Base-by-base conservation (phyloP, 2,888 invertebrate species). In the Gerris lacustris region DNA sequence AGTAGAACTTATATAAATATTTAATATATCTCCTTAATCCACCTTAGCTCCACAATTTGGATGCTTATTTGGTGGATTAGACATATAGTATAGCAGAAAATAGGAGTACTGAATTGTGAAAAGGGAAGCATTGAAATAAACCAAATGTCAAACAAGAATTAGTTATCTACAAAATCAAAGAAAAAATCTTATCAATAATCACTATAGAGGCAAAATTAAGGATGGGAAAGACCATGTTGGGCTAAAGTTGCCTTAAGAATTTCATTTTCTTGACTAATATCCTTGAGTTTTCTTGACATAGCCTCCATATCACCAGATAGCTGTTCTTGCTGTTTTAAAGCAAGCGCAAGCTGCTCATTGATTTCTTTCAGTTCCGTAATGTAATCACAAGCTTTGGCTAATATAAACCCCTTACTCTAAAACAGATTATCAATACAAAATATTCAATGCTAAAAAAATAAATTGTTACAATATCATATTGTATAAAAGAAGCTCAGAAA, bases 321-420 rank as follows among this genome's bases (percentile, higher is more conserved):
- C 77, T 88, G 86, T 76, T 91, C 90, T 75, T 89, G 88, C 75
- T 92, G 91, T 72, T 85, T 84, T 67, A 85, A 77, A 77, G 83
- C 85, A 47, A 86, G 84, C 7, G 84, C 83, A 79, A 88, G 86
- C 82, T 89, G 88, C 77, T 87, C 87, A 79, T 93, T 90, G 74
- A 88, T 87, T 67, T 87, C 86, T 72, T 92, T 88, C 75, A 96
- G 84, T 77, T 94, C 93, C 71, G 86, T 85, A 74, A 97, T 96
- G 80, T 96, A 92, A 79, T 96, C 96, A 80, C 95, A 96, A 0
- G 96, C 96, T 81, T 95, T 96, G 6, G 95, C 92, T 76, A 97
- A 82, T 77, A 96, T 96, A 71, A 94, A 95, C 17, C 96, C 96
- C 84, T 97, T 97, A 78, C 95, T 96, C 85, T 92, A 86, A 62